Percentiles rank a stretch among this genome's conserved stretches.
Conservation (phyloP, 2,888 invertebrate species). For the Sturmia bella region DNA sequence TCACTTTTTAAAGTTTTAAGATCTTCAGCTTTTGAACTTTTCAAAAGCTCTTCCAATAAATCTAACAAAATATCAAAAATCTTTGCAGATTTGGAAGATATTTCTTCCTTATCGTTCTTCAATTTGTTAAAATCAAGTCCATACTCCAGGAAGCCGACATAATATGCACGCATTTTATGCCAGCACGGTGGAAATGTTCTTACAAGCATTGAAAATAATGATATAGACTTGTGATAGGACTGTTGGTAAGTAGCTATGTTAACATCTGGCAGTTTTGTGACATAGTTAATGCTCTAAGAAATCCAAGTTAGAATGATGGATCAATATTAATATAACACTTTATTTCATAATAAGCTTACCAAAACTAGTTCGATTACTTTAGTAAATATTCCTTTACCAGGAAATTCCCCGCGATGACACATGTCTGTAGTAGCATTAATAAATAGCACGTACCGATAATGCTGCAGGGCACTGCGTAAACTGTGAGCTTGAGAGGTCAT, state of each 20-base stretch:
- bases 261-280: conserved; percentile 48
- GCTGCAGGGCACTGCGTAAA: conserved; percentile 74
- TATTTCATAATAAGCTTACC: conserved; percentile 71
- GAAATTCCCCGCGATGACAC: conserved; percentile 77
- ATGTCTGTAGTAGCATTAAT: conserved; percentile 76
- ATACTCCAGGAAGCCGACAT: conserved; percentile 74
- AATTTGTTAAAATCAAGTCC: conserved; percentile 71
- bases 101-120: conserved; percentile 63
- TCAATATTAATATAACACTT: neutral
- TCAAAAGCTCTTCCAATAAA: conserved; percentile 75
- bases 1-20: conserved; percentile 18
- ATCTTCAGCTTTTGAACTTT: conserved; percentile 33
- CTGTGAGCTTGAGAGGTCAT: conserved; percentile 72
- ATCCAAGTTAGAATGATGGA: neutral
- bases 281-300: conserved; percentile 73
- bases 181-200: conserved; percentile 80
- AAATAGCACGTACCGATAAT: conserved; percentile 76
- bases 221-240: conserved; percentile 73
- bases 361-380: conserved; percentile 78
- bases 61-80: conserved; percentile 73
- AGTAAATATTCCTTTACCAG: conserved; percentile 77
- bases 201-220: conserved; percentile 76
- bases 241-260: conserved; percentile 63
- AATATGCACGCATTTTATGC: conserved; percentile 77
- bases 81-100: conserved; percentile 67